phyloP scores from a whole-genome alignment of 1,140 invertebrate species.

The Diploscapter pachys region DNA sequence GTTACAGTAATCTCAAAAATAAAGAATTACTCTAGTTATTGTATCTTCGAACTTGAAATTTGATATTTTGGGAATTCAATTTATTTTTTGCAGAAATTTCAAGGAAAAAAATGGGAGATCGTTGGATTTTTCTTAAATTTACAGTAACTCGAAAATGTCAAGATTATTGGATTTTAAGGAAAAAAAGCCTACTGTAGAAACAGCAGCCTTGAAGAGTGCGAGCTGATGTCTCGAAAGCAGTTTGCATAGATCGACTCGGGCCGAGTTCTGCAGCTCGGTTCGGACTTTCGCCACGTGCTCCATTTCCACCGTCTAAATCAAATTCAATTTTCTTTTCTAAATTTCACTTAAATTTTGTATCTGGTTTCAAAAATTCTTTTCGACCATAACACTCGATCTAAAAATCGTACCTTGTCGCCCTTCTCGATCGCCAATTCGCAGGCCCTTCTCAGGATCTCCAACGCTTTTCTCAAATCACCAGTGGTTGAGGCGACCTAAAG shows the following conservation, averaged over 20 bases:
- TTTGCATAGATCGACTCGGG: neutral
- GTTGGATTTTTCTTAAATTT: neutral
- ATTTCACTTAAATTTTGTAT: neutral
- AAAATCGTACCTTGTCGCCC: conserved; percentile 14
- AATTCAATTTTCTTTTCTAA: too few species aligned
- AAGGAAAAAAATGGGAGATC: neutral
- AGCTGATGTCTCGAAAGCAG: too few species aligned
- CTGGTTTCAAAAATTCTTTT: neutral
- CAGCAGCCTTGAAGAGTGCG: too few species aligned
- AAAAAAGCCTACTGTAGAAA: neutral
- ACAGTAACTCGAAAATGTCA: neutral
- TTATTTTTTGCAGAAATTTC: conserved; percentile 14
- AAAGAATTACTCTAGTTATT: neutral
- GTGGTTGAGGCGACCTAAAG: conserved; percentile 84
- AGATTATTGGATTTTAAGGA: neutral
- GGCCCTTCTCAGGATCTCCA: conserved; percentile 86
- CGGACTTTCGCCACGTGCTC: neutral
- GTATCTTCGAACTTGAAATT: conserved; percentile 11
- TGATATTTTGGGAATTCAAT: conserved; percentile 9
- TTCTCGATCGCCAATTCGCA: conserved; percentile 68
- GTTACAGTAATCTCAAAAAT: neutral
- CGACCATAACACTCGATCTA: conserved; percentile 5
- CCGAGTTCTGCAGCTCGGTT: neutral
- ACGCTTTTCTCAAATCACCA: conserved; percentile 86
- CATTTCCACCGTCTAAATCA: conserved; percentile 2